A percentile compares a stretch with the other conserved stretches of the same genome.
Conservation (phyloP, 1,140 invertebrate species). For the Lasaia peninsularis region DNA sequence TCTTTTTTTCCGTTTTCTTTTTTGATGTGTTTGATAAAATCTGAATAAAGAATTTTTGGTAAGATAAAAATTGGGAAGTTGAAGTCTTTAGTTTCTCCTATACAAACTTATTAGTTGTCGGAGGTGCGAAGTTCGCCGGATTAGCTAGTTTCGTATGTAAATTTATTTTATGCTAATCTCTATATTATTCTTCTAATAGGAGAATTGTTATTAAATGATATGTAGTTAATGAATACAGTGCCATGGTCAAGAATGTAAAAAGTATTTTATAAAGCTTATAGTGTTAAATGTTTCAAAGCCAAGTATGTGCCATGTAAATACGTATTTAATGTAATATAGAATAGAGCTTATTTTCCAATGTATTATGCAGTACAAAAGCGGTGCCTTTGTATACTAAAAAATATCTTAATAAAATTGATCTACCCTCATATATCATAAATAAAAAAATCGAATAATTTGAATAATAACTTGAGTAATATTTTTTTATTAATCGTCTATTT, state of each 20-base stretch:
- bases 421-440: neutral
- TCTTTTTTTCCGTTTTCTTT: too few species aligned
- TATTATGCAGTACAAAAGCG: slow-evolving; percentile 40
- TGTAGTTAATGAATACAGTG: slow-evolving; percentile 40
- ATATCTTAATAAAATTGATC: neutral
- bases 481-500: too few species aligned
- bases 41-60: too few species aligned
- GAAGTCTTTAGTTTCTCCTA: too few species aligned
- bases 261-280: slow-evolving; percentile 26
- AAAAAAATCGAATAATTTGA: too few species aligned
- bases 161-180: neutral
- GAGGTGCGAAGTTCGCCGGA: too few species aligned
- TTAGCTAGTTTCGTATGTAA: too few species aligned
- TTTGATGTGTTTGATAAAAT: too few species aligned
- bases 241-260: slow-evolving; percentile 48
- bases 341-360: slow-evolving; percentile 23
- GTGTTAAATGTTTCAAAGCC: slow-evolving; percentile 34
- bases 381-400: slow-evolving; percentile 37
- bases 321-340: slow-evolving; percentile 33
- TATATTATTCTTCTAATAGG: neutral
- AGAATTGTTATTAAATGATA: neutral
- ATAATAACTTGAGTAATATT: too few species aligned
- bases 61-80: too few species aligned
- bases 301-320: slow-evolving; percentile 61
- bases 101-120: too few species aligned